These are phyloP conservation scores for Lasioglossum villosulum DNA, from an alignment of 2,888 invertebrate genomes.

Conservation along the genomic window DNA sequence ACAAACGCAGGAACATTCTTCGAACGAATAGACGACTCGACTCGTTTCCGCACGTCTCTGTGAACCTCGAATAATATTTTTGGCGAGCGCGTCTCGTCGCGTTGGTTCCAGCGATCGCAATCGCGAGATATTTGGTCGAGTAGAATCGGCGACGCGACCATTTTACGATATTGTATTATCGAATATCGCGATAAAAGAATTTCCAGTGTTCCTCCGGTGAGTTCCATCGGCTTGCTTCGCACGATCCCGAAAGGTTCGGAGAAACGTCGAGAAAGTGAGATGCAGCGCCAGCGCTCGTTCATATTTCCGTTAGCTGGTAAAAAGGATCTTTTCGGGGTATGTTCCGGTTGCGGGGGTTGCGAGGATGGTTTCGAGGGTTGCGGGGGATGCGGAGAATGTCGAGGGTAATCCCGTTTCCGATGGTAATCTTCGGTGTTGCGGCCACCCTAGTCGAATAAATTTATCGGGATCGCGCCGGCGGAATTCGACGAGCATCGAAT, in stretches of 20 bases:
- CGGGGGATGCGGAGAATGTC: neutral
- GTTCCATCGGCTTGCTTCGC: slow-evolving; percentile 61
- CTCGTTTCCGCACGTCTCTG: neutral
- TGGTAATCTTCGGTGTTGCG: slow-evolving; percentile 47
- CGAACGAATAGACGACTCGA: neutral
- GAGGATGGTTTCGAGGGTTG: neutral
- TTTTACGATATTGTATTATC: neutral
- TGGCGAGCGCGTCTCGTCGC: neutral
- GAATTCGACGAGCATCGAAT: slow-evolving; percentile 51
- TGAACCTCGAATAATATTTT: neutral
- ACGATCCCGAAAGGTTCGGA: slow-evolving; percentile 13
- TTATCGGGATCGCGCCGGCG: slow-evolving; percentile 34
- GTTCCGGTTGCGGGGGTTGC: neutral
- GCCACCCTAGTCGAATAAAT: slow-evolving; percentile 42
- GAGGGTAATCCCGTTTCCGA: slow-evolving; percentile 49
- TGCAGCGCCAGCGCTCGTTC: slow-evolving; percentile 30
- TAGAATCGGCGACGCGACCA: neutral
- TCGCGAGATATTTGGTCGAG: neutral
- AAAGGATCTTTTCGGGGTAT: slow-evolving; percentile 40
- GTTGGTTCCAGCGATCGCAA: neutral
- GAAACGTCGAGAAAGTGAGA: slow-evolving; percentile 23
- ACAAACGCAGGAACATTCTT: too few species aligned
- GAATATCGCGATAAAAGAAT: slow-evolving; percentile 63
- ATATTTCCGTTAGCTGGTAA: slow-evolving; percentile 36
- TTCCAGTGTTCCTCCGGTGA: slow-evolving; percentile 37